phyloP scores from a whole-genome alignment of 2,797 vertebrate species.

The Pipistrellus pygmaeus region DNA sequence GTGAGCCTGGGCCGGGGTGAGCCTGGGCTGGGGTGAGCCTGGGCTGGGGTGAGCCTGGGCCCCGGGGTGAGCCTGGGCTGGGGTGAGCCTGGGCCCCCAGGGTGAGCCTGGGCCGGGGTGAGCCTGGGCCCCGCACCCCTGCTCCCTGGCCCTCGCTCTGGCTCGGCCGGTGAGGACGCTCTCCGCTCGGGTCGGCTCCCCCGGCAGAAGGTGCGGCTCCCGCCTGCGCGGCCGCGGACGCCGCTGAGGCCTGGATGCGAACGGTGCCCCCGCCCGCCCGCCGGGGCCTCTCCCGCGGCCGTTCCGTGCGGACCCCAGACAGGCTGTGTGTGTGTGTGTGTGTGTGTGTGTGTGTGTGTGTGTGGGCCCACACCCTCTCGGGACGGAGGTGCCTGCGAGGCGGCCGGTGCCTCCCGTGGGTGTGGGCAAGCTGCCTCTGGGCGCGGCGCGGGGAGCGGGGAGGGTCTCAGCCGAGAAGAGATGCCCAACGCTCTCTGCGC shows the following conservation, averaged over 20 bases:
- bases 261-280: not conserved
- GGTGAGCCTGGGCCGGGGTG: no score
- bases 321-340: no score
- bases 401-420: slow-evolving; percentile 69
- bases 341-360: no score
- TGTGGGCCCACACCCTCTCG: slow-evolving; percentile 82
- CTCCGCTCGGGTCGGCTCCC: slow-evolving; percentile 62
- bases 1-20: no score
- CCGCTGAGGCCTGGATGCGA: slow-evolving; percentile 43
- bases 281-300: slow-evolving; percentile 29
- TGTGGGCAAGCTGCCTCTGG: slow-evolving; percentile 53
- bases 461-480: slow-evolving; percentile 1
- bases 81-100: no score
- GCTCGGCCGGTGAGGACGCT: not conserved
- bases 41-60: no score
- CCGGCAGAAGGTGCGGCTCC: slow-evolving; percentile 46
- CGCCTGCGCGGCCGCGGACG: not conserved
- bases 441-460: no score
- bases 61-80: no score
- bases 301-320: slow-evolving; percentile 81
- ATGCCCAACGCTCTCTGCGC: slow-evolving; percentile 72
- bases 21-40: no score
- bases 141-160: no score
- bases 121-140: not conserved
- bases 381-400: slow-evolving; percentile 73